These are phyloP conservation scores for Portevinia maculata DNA, from an alignment of 2,888 invertebrate species.

Conservation along the genomic window DNA sequence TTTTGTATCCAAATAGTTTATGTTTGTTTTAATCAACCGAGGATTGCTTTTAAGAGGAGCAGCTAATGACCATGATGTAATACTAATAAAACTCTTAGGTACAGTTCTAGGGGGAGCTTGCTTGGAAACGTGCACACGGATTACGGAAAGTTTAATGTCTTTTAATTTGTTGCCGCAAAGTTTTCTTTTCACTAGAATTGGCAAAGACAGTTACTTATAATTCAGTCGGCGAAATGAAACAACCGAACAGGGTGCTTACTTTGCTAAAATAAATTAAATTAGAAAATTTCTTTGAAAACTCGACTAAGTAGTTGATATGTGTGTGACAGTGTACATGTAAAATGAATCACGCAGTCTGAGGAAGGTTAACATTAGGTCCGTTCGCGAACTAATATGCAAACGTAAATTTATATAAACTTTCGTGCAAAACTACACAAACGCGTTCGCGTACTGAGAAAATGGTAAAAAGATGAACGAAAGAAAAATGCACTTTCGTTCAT, in stretches of 20 bases:
- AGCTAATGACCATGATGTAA: slow-evolving; percentile 30
- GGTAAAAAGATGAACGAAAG: too few species aligned
- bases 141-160: slow-evolving; percentile 36
- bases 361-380: too few species aligned
- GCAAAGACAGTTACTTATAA: slow-evolving; percentile 21
- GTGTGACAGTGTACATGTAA: too few species aligned
- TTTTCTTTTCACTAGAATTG: slow-evolving; percentile 21
- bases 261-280: too few species aligned
- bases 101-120: slow-evolving; percentile 22
- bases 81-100: slow-evolving; percentile 49
- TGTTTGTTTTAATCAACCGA: slow-evolving; percentile 6
- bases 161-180: slow-evolving; percentile 45
- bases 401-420: too few species aligned
- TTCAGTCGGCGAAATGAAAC: slow-evolving; percentile 9
- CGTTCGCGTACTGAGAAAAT: too few species aligned
- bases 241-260: neutral
- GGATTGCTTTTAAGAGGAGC: neutral
- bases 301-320: too few species aligned
- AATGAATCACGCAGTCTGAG: too few species aligned
- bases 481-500: too few species aligned
- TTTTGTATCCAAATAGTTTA: slow-evolving; percentile 8
- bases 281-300: too few species aligned
- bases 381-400: too few species aligned
- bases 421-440: too few species aligned
- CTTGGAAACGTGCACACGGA: slow-evolving; percentile 25